Percentiles rank a stretch among this genome's conserved stretches.
phyloP scores from a whole-genome alignment of 2,797 vertebrate species.

The Dendrocincla fuliginosa region DNA sequence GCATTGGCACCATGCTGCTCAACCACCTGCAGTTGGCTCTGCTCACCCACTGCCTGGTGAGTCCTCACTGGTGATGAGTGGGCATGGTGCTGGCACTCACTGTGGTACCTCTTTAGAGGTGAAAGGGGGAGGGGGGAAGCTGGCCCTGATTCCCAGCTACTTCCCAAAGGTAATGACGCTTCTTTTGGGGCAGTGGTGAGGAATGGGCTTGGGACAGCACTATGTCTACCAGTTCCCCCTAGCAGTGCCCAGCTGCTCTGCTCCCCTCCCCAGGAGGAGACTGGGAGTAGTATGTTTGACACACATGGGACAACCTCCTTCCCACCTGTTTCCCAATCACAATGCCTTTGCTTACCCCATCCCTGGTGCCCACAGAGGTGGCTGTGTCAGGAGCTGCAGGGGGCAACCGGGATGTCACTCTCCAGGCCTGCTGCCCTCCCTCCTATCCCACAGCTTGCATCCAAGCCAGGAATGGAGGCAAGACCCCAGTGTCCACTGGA shows the following conservation, averaged over 20 bases:
- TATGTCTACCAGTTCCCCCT: background rate
- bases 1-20: background rate
- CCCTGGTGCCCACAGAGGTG: background rate
- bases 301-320: background rate
- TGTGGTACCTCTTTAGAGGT: background rate
- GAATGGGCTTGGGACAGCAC: background rate
- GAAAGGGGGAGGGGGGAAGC: background rate
- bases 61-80: background rate
- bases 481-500: accelerated
- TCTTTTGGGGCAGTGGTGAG: background rate
- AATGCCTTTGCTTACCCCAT: background rate
- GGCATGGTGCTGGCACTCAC: background rate
- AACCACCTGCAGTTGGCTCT: background rate
- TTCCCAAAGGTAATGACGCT: background rate
- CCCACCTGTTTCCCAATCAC: accelerated
- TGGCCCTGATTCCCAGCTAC: background rate
- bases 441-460: background rate
- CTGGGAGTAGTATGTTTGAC: background rate
- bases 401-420: accelerated
- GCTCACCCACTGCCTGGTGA: background rate
- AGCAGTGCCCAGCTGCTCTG: background rate
- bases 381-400: background rate
- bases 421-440: background rate
- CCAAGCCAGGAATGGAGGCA: background rate
- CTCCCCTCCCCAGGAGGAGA: background rate